Conservation (phyloP, 1,140 invertebrate genomes). For the Drosophila asahinai region DNA sequence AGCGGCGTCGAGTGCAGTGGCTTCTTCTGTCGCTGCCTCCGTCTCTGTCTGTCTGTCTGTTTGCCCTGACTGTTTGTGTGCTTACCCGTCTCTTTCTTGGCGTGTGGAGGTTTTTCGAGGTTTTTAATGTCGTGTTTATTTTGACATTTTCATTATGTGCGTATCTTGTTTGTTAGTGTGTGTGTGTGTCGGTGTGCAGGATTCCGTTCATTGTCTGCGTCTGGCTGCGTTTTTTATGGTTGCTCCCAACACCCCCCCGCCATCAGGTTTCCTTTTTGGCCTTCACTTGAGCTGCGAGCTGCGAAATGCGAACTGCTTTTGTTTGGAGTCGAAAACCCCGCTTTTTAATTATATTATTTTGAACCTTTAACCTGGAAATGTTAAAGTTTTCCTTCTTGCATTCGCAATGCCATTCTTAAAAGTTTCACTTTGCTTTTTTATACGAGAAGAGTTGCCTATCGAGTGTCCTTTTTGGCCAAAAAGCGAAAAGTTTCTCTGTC, state of each 20-base stretch:
- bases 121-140: conserved; percentile 84
- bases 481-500: conserved; percentile 28
- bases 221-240: conserved; percentile 63
- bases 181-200: conserved; percentile 30
- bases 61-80: background rate
- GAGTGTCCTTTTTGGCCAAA: conserved; percentile 39
- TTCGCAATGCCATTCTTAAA: conserved; percentile 41
- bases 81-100: conserved; percentile 31
- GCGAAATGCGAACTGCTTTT: conserved; percentile 33
- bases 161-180: conserved; percentile 25
- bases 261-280: conserved; percentile 25
- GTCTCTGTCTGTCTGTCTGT: conserved; percentile 27
- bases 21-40: conserved; percentile 36
- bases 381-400: conserved; percentile 40
- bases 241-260: conserved; percentile 11
- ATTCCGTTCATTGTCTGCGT: conserved; percentile 58
- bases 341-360: conserved; percentile 66
- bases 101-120: conserved; percentile 32
- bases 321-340: conserved; percentile 44
- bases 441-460: conserved; percentile 29
- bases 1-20: conserved; percentile 70
- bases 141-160: conserved; percentile 83
- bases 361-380: conserved; percentile 57
- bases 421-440: conserved; percentile 9
- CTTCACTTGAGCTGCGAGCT: conserved; percentile 15